A percentile compares a stretch with the other conserved stretches of the same genome.
Conservation (phyloP, 2,797 vertebrate genomes). For the Sebastes trivittatus region DNA sequence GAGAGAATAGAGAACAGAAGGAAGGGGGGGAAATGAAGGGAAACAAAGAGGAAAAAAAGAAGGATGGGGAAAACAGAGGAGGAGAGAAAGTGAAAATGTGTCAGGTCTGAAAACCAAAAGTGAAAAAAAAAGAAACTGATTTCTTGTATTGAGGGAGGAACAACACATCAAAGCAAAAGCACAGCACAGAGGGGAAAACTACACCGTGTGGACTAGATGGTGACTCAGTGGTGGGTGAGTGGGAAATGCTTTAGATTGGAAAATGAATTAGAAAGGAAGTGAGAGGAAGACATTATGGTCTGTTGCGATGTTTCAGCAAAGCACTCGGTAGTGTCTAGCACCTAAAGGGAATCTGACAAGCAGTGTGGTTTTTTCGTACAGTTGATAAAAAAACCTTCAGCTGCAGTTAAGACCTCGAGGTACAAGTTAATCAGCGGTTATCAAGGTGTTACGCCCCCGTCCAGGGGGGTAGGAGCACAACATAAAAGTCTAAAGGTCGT, state of each 20-base stretch:
- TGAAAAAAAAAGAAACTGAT: slow-evolving; percentile 55
- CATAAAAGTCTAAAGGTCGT: no score
- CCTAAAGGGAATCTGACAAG: slow-evolving; percentile 44
- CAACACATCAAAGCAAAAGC: slow-evolving; percentile 81
- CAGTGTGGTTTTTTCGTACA: slow-evolving; percentile 28
- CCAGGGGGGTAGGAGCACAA: no score
- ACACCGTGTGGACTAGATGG: slow-evolving; percentile 66
- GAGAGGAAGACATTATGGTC: slow-evolving; percentile 53
- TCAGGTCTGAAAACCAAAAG: slow-evolving; percentile 84
- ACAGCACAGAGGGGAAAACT: slow-evolving; percentile 79
- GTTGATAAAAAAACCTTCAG: slow-evolving; percentile 36
- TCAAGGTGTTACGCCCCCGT: background rate
- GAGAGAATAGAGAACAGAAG: slow-evolving; percentile 54
- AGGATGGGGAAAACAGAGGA: slow-evolving; percentile 82
- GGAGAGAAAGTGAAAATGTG: slow-evolving; percentile 84
- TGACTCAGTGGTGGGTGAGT: slow-evolving; percentile 58
- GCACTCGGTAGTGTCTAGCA: slow-evolving; percentile 28
- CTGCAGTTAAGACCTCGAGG: slow-evolving; percentile 30
- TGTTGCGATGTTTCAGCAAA: slow-evolving; percentile 52
- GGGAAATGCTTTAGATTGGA: slow-evolving; percentile 63
- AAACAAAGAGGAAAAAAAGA: slow-evolving; percentile 72
- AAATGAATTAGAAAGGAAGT: slow-evolving; percentile 62
- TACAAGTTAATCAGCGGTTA: slow-evolving; percentile 56
- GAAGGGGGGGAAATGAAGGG: slow-evolving; percentile 32
- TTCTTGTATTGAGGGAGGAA: slow-evolving; percentile 58